These are phyloP conservation scores for Tokudaia muenninki DNA, from an alignment of 2,797 vertebrate species.

Conservation along the genomic window DNA sequence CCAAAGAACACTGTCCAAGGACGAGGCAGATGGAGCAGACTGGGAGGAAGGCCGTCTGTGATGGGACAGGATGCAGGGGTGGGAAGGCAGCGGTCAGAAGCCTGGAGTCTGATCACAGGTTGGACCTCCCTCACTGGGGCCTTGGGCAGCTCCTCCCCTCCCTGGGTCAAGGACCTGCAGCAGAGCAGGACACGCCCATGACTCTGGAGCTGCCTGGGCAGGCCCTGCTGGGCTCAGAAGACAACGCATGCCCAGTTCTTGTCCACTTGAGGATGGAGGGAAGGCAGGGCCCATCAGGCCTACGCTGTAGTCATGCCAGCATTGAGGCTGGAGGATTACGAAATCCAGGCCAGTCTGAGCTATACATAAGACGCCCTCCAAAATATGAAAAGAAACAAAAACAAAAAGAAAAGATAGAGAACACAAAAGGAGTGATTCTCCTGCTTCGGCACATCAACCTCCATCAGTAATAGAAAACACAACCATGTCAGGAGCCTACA, in stretches of 20 bases:
- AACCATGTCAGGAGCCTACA: no score
- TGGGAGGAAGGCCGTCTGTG: background rate
- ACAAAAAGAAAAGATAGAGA: background rate
- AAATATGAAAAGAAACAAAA: background rate
- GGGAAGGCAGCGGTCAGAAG: rapidly evolving
- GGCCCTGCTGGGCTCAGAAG: background rate
- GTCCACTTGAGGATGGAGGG: no score
- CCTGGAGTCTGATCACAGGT: background rate
- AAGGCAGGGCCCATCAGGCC: no score
- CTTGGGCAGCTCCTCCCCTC: no score
- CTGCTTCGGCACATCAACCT: background rate
- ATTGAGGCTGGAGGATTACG: background rate
- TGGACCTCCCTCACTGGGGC: background rate
- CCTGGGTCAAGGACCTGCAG: background rate
- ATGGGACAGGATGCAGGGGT: rapidly evolving
- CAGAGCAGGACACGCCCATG: background rate
- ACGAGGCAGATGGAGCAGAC: rapidly evolving
- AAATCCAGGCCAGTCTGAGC: background rate
- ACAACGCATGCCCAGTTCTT: background rate
- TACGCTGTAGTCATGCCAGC: no score
- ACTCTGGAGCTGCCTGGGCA: background rate
- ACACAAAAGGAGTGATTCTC: background rate
- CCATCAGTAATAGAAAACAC: background rate
- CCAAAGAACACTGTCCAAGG: background rate
- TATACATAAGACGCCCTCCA: background rate